Base-by-base conservation (phyloP, 2,888 invertebrate species). In the Epicampocera succincta region DNA sequence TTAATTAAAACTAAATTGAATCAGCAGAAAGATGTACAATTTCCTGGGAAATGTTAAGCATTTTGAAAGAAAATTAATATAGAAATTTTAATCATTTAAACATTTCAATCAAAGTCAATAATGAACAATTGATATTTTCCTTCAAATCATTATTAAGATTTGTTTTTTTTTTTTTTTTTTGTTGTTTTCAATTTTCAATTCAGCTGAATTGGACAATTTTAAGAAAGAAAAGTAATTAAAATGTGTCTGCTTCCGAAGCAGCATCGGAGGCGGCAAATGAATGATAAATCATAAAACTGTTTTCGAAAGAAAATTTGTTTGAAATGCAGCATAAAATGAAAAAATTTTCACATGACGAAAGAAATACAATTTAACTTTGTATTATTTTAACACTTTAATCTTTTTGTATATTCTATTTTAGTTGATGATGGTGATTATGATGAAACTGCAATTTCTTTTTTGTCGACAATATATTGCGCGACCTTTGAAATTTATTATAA, bases 401-500 rank as follows among this genome's bases (percentile, higher is more conserved):
- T 25, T n/a, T n/a, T n/a, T 6, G 38, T 48, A 17, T 25, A 12
- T 29, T 50, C 13, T 40, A 60, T 42, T 61, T 61, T 50, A 11
- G 40, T 3, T 40, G 38, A 60, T 60, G 21, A 50, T 25, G 48
- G 4, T 1, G 38, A 25, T 50, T 50, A 40, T 66, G n/a, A 72
- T 60, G 58, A 60, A 58, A 71, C 3, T 48, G 13, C 25, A 29
- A 71, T 33, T 48, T 46, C 52, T 9, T 17, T 44, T 40, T 21
- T 25, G 13, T 38, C 29, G 25, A 6, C 54, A 46, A 65, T 25
- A 25, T 17, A 2, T 12, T 52, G 19, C 68, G n/a, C 19, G 48
- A 48, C 50, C 68, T 61, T 44, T 76, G 68, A 76, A 69, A 52
- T 75, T 46, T 65, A 60, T 21, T 46, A 17, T 6, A 46, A 9